Evolutionary conservation across 1,140 invertebrate species (phyloP), one percentile per base, ranked within the genome.

Genomic region (Zaprionus davidi): DNA sequence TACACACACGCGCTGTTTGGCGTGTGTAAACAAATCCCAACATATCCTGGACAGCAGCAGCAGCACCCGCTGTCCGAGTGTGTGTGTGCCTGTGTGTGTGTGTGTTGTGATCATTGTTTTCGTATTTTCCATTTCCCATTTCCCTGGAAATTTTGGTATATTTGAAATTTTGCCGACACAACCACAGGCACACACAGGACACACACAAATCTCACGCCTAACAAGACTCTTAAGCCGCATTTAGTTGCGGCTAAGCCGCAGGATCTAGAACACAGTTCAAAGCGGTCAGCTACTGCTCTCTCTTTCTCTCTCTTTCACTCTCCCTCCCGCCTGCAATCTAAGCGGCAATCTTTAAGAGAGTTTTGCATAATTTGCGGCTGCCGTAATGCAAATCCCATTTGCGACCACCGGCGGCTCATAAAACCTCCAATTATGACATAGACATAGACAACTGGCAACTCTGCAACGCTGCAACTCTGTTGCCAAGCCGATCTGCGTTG

Each of bases 191-290:
- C 15, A 46, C 44, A 26, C 38, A 53, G 31, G 31, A 34, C 22
- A 76, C 12, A 71, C 38, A 59, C 79, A 88, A 88, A 90, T 88
- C 84, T 90, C 85, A 88, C 84, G 84, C 84, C 84, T 88, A 88
- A 84, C 81, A 78, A 81, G 75, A 62, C 63, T 63, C 76, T 90
- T 90, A 88, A 84, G 78, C 84, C 81, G 84, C 78, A 88, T 90
- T 90, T 88, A 88, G 84, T 73, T 84, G 75, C 55, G 78, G 81
- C 84, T 88, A 70, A 88, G 78, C 81, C 69, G 22, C 34, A 62
- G 67, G 44, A 71, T 76, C 57, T 60, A 28, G 44, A 46, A 57
- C 46, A 67, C 34, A 51, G 60, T 49, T 49, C 55, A 15, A 22
- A n/a, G n/a, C 13, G 17, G 24, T 9, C 46, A 31, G 24, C 22